A percentile compares a stretch with the other conserved stretches of the same genome.
Evolutionary conservation across 2,888 invertebrate genomes (phyloP).

Genomic region (Alcis repandata): DNA sequence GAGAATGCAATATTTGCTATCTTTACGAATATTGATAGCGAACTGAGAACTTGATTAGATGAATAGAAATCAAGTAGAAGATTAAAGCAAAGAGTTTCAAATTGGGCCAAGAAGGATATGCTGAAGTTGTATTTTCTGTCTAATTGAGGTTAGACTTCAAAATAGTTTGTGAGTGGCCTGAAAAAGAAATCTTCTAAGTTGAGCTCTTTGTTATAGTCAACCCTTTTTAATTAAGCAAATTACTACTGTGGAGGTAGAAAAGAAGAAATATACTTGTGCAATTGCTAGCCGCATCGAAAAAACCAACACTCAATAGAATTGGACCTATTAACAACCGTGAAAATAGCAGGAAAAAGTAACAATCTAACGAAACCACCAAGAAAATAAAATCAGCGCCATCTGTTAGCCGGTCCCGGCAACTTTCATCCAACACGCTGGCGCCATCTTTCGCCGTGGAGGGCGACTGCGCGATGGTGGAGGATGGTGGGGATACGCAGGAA

Average conservation of each 20-base stretch:
- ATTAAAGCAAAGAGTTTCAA: background rate
- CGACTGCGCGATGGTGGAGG: constrained; percentile 69
- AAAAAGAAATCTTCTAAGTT: too few relatives aligned
- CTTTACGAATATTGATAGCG: background rate
- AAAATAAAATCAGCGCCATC: constrained; percentile 7
- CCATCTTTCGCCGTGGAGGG: constrained; percentile 43
- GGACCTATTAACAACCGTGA: too few relatives aligned
- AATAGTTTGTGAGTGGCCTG: background rate
- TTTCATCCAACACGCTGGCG: constrained; percentile 13
- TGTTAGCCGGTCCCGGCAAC: constrained; percentile 1
- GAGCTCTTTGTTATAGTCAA: too few relatives aligned
- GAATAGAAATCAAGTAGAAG: background rate
- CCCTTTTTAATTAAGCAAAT: too few relatives aligned
- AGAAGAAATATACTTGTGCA: background rate
- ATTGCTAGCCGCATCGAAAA: background rate
- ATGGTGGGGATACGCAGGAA: constrained; percentile 60
- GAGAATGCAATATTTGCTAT: too few relatives aligned
- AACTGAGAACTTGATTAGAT: background rate
- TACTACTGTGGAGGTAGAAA: background rate
- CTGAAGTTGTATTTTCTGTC: background rate
- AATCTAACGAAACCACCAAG: too few relatives aligned
- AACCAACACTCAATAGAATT: too few relatives aligned
- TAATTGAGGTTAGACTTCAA: too few relatives aligned
- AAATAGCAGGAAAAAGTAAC: too few relatives aligned
- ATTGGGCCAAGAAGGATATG: background rate